Percentiles rank a stretch among this genome's conserved stretches.
Conservation (phyloP, 2,113 vertebrate genomes). For the Acinonyx jubatus region DNA sequence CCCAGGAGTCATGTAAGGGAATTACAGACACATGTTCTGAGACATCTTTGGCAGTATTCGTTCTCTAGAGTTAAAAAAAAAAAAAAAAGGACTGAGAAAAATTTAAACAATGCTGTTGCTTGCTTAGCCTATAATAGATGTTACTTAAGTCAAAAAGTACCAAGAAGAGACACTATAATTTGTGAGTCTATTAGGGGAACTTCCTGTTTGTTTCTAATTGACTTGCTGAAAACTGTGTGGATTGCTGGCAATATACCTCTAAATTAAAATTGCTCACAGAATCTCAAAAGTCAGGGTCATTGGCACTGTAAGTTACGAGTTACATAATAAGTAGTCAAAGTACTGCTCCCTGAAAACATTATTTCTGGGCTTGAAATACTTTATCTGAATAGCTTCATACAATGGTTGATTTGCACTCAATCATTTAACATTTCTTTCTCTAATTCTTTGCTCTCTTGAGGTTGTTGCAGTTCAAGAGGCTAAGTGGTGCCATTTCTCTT, state of each 20-base stretch:
- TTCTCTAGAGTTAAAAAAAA: slow-evolving; percentile 44
- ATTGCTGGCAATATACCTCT: background rate
- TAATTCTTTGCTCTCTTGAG: slow-evolving; percentile 19
- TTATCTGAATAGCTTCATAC: background rate
- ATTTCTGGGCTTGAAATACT: slow-evolving; percentile 3
- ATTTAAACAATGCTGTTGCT: slow-evolving; percentile 45
- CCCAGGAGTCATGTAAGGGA: slow-evolving; percentile 61
- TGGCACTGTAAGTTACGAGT: background rate
- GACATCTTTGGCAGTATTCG: slow-evolving; percentile 50
- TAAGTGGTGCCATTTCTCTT: slow-evolving; percentile 58
- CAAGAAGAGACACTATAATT: slow-evolving; percentile 9
- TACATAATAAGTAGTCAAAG: slow-evolving; percentile 58
- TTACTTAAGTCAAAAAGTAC: slow-evolving; percentile 36
- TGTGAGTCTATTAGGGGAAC: slow-evolving; percentile 19
- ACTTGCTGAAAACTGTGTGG: slow-evolving; percentile 25
- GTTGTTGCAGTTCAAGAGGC: slow-evolving; percentile 6
- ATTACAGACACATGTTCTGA: slow-evolving; percentile 65
- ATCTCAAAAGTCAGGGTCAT: slow-evolving; percentile 28
- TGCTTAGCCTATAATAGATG: background rate
- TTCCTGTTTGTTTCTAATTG: slow-evolving; percentile 21
- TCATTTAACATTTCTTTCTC: slow-evolving; percentile 36
- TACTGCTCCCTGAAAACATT: slow-evolving; percentile 47
- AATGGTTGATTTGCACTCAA: slow-evolving; percentile 41
- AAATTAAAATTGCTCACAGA: slow-evolving; percentile 51
- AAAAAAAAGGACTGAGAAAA: slow-evolving; percentile 37